Conservation (phyloP, 2,113 vertebrate species). For the Apaloderma vittatum region DNA sequence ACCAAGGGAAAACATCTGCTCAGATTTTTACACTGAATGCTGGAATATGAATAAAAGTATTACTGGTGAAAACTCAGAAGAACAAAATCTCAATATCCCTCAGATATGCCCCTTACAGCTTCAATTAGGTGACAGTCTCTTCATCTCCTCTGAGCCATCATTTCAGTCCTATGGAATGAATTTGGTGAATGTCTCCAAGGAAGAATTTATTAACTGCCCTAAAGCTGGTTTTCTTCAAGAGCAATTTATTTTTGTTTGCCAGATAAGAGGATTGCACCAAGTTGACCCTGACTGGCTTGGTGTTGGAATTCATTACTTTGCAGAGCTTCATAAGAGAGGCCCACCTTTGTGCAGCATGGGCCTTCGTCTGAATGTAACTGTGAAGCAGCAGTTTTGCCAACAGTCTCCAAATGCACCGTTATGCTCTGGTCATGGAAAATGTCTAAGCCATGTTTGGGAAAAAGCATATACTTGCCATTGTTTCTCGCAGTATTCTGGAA, state of each 20-base stretch:
- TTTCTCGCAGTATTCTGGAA: slow-evolving; percentile 78
- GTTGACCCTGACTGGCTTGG: slow-evolving; percentile 81
- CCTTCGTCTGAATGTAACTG: slow-evolving; percentile 82
- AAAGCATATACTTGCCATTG: slow-evolving; percentile 82
- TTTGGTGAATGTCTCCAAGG: slow-evolving; percentile 82
- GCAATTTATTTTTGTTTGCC: slow-evolving; percentile 76
- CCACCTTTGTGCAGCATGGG: slow-evolving; percentile 77
- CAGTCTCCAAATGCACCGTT: slow-evolving; percentile 69
- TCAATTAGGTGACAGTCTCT: slow-evolving; percentile 83
- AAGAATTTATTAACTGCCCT: slow-evolving; percentile 82
- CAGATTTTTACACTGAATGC: slow-evolving; percentile 73
- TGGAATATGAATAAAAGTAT: slow-evolving; percentile 59
- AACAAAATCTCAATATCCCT: slow-evolving; percentile 62
- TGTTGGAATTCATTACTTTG: slow-evolving; percentile 84
- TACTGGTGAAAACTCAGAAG: not conserved
- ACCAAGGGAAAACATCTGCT: slow-evolving; percentile 78
- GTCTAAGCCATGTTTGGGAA: slow-evolving; percentile 80
- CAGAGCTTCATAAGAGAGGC: slow-evolving; percentile 74
- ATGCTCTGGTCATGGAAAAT: slow-evolving; percentile 85
- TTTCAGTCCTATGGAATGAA: slow-evolving; percentile 81
- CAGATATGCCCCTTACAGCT: slow-evolving; percentile 87
- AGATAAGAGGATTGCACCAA: slow-evolving; percentile 70
- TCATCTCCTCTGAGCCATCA: slow-evolving; percentile 78
- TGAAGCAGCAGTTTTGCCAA: slow-evolving; percentile 83
- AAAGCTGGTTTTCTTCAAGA: slow-evolving; percentile 35